Evolutionary conservation across 2,797 vertebrate genomes (phyloP), one percentile per base, ranked within the genome.

Genomic region (Anguilla pacifica): DNA sequence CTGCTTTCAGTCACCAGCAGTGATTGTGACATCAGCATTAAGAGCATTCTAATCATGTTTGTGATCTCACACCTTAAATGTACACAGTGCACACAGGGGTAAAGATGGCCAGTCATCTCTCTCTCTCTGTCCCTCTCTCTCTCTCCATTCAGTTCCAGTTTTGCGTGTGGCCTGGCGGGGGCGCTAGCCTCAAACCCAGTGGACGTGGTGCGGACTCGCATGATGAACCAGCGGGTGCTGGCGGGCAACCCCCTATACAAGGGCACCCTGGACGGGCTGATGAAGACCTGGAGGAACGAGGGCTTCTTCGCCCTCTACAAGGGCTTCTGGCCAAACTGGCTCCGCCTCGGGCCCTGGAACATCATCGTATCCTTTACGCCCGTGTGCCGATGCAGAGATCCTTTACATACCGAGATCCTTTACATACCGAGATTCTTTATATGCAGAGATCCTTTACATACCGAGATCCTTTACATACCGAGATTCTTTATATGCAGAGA

Each of bases 321-420:
- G 93, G 98, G 98, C 28, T 99, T 99, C 95, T 99, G 97, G 98
- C 98, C 98, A 25, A 99, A 99, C 94, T 99, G 98, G 98, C 97
- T 99, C 88, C 96, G 98, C 79, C 96, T 99, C 1, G 98, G 98
- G 0, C 98, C 98, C 5, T 99, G 98, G 98, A 99, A 99, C 94
- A 99, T 99, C 95, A 99, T 99, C 0, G 97, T 99, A 99, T 99
- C 98, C 97, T 99, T 98, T 84, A 25, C 55, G 4, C 13, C 0
- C 2, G 1, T 4, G 0, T 28, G 39, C 5, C 51, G 22, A 51
- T 51, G 6, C 51, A 6, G 51, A 51, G 51, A 51, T 7, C 39
- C 39, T 39, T 35, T 35, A 35, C 35, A 35, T 35, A 35, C 35
- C 1, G 35, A 35, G 35, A 35, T 35, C 35, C 35, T 35, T 35